Base-by-base conservation (phyloP, 2,888 invertebrate genomes). In the Lumbricus terrestris region DNA sequence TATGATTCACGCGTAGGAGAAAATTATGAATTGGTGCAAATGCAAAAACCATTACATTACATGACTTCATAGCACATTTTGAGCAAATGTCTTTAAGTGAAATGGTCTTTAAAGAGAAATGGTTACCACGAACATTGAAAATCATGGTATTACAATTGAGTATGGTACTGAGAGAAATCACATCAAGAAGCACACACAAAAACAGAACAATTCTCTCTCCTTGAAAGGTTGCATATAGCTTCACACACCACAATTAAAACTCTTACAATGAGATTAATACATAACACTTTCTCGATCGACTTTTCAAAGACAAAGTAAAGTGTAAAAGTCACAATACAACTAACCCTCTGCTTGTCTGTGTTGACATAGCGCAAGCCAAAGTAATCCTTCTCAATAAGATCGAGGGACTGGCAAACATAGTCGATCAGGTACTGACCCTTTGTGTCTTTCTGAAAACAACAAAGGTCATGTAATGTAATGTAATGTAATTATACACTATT, bases 291-390 rank as follows among this genome's bases (percentile, higher is more conserved):
- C 47, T 47, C 47, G 1, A 23, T 47, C 23, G 11, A n/a, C 13
- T 3, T 69, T 11, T 0, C 35, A 6, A 85, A 37, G 34, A 89
- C 89, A 47, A 37, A 34, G 85, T 5, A n/a, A 35, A 33, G 11
- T n/a, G 5, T 33, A 47, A 82, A 38, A n/a, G n/a, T n/a, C n/a
- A 29, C 20, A 37, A 11, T 6, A 20, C 29, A 33, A 90, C 96
- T 96, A 96, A 98, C 98, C 96, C 98, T 97, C 96, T 98, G 98
- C 95, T 97, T 98, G 93, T 97, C 97, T 93, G 97, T 96, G 95
- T 98, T 98, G 91, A 98, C 96, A 95, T 97, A 99, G 92, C 98
- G 96, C 89, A 99, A 96, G 90, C 99, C 98, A 95, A 99, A 99
- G 95, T 98, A 99, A 92, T 98, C 97, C 90, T 98, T 98, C 96